Conservation (phyloP, 1,140 invertebrate genomes). For the Diploscapter pachys region DNA sequence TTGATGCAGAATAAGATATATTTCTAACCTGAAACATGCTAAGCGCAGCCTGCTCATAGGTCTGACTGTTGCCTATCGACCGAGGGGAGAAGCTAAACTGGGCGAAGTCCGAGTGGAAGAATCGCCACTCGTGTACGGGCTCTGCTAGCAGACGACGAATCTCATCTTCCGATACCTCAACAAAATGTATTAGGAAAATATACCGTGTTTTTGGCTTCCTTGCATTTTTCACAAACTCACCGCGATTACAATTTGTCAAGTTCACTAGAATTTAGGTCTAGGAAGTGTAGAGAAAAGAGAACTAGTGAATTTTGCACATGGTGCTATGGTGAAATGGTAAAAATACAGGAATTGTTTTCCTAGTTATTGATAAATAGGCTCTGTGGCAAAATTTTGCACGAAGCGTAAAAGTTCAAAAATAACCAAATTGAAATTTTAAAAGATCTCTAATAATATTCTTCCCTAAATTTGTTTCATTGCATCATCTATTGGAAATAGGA, state of each 20-base stretch:
- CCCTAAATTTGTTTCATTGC: too few species aligned
- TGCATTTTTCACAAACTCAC: too few species aligned
- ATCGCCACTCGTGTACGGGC: constrained; percentile 58
- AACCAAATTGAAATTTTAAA: background rate
- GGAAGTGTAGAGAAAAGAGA: too few species aligned
- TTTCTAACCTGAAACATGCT: constrained; percentile 53
- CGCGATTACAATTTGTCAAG: too few species aligned
- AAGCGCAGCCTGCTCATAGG: constrained; percentile 57
- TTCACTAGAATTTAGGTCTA: too few species aligned
- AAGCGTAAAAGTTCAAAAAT: too few species aligned
- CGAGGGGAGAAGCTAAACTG: constrained; percentile 62
- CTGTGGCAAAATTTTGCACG: too few species aligned
- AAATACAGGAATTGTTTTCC: too few species aligned
- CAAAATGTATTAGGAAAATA: constrained; percentile 16
- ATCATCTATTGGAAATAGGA: too few species aligned
- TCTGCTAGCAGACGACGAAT: constrained; percentile 57
- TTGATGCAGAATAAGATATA: background rate
- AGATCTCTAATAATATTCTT: background rate
- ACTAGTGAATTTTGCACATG: too few species aligned
- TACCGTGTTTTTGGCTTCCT: background rate
- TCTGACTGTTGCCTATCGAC: constrained; percentile 60
- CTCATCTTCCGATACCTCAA: constrained; percentile 62
- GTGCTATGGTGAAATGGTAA: too few species aligned
- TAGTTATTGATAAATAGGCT: too few species aligned
- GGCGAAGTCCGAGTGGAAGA: constrained; percentile 59